These are phyloP conservation scores for Radopholus similis DNA, from an alignment of 1,140 invertebrate species.

Conservation along the genomic window DNA sequence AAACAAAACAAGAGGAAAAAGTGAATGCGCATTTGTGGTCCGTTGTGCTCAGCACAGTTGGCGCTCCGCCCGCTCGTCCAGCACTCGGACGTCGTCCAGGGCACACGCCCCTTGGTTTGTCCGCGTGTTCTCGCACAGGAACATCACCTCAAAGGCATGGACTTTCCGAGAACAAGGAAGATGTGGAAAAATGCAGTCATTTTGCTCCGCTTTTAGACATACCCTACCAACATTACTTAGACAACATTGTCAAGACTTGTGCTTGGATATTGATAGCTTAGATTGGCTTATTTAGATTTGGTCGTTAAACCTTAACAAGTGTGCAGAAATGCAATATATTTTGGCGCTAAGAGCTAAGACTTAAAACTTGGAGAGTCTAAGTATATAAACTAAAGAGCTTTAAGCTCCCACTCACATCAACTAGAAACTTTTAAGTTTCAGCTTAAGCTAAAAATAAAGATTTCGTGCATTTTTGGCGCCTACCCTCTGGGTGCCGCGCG, in stretches of 20 bases:
- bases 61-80: slow-evolving; percentile 36
- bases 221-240: neutral
- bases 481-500: slow-evolving; percentile 55
- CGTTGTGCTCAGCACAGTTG: neutral
- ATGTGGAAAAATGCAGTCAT: too few relatives aligned
- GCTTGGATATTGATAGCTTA: neutral
- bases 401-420: too few relatives aligned
- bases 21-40: neutral
- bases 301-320: neutral
- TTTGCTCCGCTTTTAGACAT: neutral
- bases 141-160: slow-evolving; percentile 48
- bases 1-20: too few relatives aligned
- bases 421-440: neutral
- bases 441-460: neutral
- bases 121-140: slow-evolving; percentile 59
- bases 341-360: too few relatives aligned
- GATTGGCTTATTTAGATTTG: neutral
- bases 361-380: too few relatives aligned
- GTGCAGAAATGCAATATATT: too few relatives aligned
- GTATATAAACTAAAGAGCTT: too few relatives aligned
- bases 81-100: slow-evolving; percentile 55
- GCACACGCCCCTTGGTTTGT: slow-evolving; percentile 60
- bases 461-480: neutral
- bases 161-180: too few relatives aligned
- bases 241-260: neutral